Conservation (phyloP, 2,888 invertebrate genomes). For the Noctuana brunneofusca region DNA sequence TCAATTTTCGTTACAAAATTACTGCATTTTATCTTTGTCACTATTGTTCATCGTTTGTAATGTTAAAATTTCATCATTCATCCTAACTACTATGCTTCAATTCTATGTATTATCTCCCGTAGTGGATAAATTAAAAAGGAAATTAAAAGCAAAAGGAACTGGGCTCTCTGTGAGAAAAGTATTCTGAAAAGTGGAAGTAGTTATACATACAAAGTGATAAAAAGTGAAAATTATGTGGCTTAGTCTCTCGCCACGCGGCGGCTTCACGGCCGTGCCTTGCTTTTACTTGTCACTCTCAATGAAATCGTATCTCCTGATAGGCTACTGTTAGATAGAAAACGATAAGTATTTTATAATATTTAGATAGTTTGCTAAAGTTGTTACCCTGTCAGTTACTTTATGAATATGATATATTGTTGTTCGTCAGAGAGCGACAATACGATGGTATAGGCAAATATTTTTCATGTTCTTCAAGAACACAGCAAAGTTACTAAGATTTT, state of each 20-base stretch:
- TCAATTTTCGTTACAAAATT: too few species aligned
- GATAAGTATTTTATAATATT: not conserved
- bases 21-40: too few species aligned
- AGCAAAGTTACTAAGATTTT: too few species aligned
- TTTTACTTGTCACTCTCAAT: constrained; percentile 28
- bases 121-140: too few species aligned
- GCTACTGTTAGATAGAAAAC: not conserved
- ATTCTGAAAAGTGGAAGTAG: not conserved
- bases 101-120: too few species aligned
- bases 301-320: constrained; percentile 24
- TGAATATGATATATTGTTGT: not conserved
- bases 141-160: too few species aligned
- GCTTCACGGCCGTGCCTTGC: constrained; percentile 15
- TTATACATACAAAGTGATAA: constrained; percentile 14
- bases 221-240: constrained; percentile 25
- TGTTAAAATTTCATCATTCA: too few species aligned
- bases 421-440: not conserved
- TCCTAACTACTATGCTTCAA: too few species aligned
- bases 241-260: not conserved
- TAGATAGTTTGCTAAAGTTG: not conserved
- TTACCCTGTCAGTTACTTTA: not conserved
- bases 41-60: too few species aligned
- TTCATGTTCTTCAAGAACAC: too few species aligned
- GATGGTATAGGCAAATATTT: too few species aligned
- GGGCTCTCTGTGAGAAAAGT: too few species aligned